Percentiles rank a stretch among this genome's conserved stretches.
phyloP scores from a whole-genome alignment of 2,888 invertebrate genomes.

The Lysandra coridon region DNA sequence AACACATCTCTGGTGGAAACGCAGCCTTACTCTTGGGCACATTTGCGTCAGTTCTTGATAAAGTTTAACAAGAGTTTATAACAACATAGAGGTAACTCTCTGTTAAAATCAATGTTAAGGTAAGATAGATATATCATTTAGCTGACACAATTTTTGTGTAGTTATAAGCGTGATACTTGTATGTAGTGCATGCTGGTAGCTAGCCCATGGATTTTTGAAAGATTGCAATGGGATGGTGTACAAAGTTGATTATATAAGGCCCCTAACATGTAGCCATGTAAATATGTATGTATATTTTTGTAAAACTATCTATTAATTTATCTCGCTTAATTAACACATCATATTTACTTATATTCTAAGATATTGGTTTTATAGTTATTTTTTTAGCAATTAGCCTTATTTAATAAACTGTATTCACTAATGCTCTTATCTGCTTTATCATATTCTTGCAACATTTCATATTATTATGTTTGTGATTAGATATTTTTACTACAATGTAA shows the following conservation, averaged over 20 bases:
- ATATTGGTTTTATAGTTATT: not conserved
- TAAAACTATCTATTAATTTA: no score
- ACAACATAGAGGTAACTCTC: no score
- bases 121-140: not conserved
- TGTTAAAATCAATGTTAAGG: not conserved
- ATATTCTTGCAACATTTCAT: not conserved
- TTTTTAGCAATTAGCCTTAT: not conserved
- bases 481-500: not conserved
- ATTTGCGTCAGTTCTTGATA: no score
- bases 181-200: not conserved
- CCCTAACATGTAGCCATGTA: not conserved
- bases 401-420: not conserved
- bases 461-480: not conserved
- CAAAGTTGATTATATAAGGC: slow-evolving; percentile 9
- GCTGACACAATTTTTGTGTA: not conserved
- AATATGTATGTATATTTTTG: no score
- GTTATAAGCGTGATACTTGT: not conserved
- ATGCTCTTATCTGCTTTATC: not conserved
- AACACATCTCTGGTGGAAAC: no score
- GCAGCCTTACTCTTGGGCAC: no score
- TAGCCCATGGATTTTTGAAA: not conserved
- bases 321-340: no score
- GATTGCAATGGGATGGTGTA: not conserved
- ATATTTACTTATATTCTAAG: not conserved
- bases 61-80: no score